Conservation (phyloP, 2,888 invertebrate species). For the Pristionchus mayeri region DNA sequence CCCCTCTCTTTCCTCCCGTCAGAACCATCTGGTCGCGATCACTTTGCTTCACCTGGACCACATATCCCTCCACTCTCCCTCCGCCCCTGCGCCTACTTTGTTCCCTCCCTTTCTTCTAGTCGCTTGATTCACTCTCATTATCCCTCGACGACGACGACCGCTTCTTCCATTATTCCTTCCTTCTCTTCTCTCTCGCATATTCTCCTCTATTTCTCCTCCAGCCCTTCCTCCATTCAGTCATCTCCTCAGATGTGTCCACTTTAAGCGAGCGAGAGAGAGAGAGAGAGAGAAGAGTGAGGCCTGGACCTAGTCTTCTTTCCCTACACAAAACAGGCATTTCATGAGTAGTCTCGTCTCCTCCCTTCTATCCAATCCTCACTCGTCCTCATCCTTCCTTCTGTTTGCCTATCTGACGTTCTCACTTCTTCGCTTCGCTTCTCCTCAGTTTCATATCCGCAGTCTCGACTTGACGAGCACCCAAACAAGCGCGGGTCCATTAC, state of each 20-base stretch:
- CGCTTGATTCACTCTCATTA: background rate
- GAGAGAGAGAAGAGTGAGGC: too few species aligned
- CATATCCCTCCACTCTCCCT: background rate
- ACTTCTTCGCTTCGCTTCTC: conserved; percentile 6
- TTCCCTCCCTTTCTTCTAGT: background rate
- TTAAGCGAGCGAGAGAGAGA: background rate
- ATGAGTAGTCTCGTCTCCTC: conserved; percentile 18
- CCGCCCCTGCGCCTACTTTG: too few species aligned
- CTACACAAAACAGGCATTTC: conserved; percentile 22
- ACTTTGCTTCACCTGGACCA: background rate
- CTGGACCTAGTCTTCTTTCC: conserved; percentile 10
- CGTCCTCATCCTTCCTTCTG: too few species aligned
- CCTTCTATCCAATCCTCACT: conserved; percentile 12
- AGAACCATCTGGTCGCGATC: conserved; percentile 36
- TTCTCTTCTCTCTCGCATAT: background rate
- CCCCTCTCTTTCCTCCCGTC: background rate
- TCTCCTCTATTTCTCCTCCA: background rate
- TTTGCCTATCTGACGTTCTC: conserved; percentile 27
- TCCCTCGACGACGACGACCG: background rate
- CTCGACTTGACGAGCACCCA: too few species aligned
- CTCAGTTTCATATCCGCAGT: background rate
- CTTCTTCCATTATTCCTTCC: conserved; percentile 25
- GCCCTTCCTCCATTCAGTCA: conserved; percentile 26
- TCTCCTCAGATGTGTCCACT: conserved; percentile 45
- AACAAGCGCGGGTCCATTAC: too few species aligned